These are phyloP conservation scores for Arvicanthis niloticus DNA, from an alignment of 2,113 vertebrate genomes.

Conservation along the genomic window DNA sequence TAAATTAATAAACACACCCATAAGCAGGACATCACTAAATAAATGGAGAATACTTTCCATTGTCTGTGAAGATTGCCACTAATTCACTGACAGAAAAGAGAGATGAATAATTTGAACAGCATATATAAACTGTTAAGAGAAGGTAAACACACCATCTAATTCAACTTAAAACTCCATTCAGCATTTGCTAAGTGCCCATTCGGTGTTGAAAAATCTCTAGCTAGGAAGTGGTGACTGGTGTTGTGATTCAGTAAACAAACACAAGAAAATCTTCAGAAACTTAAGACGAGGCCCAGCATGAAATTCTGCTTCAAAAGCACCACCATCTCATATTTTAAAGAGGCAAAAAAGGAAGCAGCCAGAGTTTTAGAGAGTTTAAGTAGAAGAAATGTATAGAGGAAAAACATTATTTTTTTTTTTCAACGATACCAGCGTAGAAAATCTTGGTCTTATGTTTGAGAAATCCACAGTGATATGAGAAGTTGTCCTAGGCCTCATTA, in stretches of 20 bases:
- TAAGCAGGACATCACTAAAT: background rate
- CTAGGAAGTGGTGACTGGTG: background rate
- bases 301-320: background rate
- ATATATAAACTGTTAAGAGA: background rate
- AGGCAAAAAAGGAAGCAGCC: slow-evolving; percentile 48
- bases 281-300: background rate
- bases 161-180: slow-evolving; percentile 31
- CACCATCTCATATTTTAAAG: background rate
- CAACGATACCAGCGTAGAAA: slow-evolving; percentile 14
- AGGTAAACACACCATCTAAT: background rate
- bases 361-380: slow-evolving; percentile 2
- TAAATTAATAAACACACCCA: background rate
- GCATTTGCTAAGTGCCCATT: background rate
- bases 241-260: background rate
- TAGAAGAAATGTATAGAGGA: background rate
- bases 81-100: background rate
- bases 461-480: background rate
- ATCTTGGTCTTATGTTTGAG: background rate
- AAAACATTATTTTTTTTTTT: background rate
- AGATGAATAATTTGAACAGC: background rate
- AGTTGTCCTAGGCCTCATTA: background rate
- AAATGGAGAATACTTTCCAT: background rate
- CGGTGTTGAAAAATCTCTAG: slow-evolving; percentile 26
- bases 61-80: slow-evolving; percentile 17
- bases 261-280: slow-evolving; percentile 2